Percentiles rank a stretch among this genome's conserved stretches.
Evolutionary conservation across 2,113 vertebrate genomes (phyloP).

Genomic region (Rhea americana): DNA sequence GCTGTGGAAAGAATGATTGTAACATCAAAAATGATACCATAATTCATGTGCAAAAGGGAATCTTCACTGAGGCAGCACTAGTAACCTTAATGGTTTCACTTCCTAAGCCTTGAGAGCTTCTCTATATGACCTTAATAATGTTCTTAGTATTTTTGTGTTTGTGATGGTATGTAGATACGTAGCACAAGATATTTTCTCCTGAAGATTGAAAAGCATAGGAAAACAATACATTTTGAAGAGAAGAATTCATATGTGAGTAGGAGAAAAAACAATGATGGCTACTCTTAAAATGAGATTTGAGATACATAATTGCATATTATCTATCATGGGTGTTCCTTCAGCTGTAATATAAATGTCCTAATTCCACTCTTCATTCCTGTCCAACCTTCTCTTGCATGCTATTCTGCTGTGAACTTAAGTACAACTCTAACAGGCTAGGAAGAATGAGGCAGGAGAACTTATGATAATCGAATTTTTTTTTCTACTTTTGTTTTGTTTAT

Average conservation of each 20-base stretch:
- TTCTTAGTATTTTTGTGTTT: neutral
- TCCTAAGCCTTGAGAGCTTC: neutral
- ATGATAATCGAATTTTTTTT: neutral
- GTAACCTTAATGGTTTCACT: neutral
- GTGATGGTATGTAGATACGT: neutral
- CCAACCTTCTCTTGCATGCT: neutral
- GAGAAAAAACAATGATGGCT: neutral
- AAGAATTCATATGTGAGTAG: slow-evolving; percentile 1
- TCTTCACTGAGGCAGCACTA: neutral
- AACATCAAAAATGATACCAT: neutral
- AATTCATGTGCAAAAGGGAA: neutral
- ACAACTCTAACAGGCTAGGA: neutral
- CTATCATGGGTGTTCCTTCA: neutral
- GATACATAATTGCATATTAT: neutral
- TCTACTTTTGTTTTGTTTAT: slow-evolving; percentile 16
- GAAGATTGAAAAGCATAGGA: neutral
- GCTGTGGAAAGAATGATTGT: neutral
- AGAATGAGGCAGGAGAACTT: neutral
- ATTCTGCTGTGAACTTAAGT: slow-evolving; percentile 44
- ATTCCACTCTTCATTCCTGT: neutral
- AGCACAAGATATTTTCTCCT: neutral
- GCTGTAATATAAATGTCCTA: neutral
- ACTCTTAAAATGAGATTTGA: neutral
- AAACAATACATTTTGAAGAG: neutral
- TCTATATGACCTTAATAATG: neutral